Base-by-base conservation (phyloP, 2,113 vertebrate species). In the Psittacara wagleri region DNA sequence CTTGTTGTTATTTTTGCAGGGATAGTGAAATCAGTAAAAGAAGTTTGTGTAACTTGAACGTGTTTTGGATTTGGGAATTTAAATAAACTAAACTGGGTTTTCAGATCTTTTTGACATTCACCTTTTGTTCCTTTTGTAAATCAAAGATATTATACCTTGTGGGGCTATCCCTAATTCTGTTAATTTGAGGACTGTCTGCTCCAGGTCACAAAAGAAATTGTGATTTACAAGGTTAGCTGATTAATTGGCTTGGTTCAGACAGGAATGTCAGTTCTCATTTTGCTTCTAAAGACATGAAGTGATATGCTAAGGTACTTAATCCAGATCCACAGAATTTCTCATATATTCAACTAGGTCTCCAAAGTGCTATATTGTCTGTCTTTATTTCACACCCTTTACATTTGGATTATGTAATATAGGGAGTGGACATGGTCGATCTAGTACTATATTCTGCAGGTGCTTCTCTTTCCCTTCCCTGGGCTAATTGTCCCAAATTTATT, bases 381-480 rank as follows among this genome's bases (percentile, higher is more conserved):
- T 97, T 96, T 23, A 88, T 85, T 95, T 94, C 22, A 74, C 46
- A 89, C 6, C 13, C 52, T 95, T 96, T 96, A 82, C 46, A 82
- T 94, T 94, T 90, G 79, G 62, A 64, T 96, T 95, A 74, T 37
- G 22, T 89, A 61, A 75, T 29, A 64, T 70, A 25, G 33, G 43
- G 25, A 70, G 6, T 1, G 12, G 51, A 72, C 17, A 57, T 39
- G 80, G 48, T 46, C 1, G 3, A 70, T 80, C 83, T 73, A 76
- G 76, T 90, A 87, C 39, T 82, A 67, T 94, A 91, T 95, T 68
- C 78, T 94, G n/a, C 52, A 97, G 67, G 31, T 94, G 29, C 24
- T 88, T n/a, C 22, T 52, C 20, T 76, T 95, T 86, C 18, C 33
- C 11, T 75, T 16, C 64, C 49, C 41, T 35, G 23, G 19, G 13